Base-by-base conservation (phyloP, 2,888 invertebrate species). In the Neuroscelio doddi region DNA sequence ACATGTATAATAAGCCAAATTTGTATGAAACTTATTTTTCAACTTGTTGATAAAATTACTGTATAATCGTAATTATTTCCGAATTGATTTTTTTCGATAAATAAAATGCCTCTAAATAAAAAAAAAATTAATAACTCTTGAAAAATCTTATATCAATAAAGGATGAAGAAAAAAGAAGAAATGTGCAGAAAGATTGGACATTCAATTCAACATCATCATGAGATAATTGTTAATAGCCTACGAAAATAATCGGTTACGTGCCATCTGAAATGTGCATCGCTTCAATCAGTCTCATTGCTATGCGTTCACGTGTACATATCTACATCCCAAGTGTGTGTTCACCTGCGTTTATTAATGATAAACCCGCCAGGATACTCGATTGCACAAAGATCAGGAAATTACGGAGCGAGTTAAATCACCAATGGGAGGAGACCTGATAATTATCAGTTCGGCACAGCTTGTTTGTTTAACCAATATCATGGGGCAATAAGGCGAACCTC, bases 391-490 rank as follows among this genome's bases (percentile, higher is more conserved):
- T 42, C 39, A 16, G 58, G 50, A 58, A 58, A 58, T 58, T 49
- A 51, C 21, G 45, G 21, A 36, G 49, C 34, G 32, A 30, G 39
- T 21, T 41, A 32, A 34, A 32, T 34, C 49, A 16, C 14, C 16
- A 27, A 34, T 12, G 49, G 44, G 57, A 38, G 50, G 58, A 46
- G 58, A 51, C 16, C 30, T 12, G 55, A 62, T 62, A 55, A 62
- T 62, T 62, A 55, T 55, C 55, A 55, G 62, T 55, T 55, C 32
- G 55, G 49, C 50, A 49, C 50, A 16, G 45, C 55, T 42, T 62
- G 50, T 62, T 62, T 62, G 62, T 49, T 62, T 62, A 55, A 39
- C 62, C 50, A 55, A 62, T 62, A 62, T 55, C 32, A 39, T 38
- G 39, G 46, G 34, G 49, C 53, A 50, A 53, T 45, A 45, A 50